These are phyloP conservation scores for Haliclona indistincta DNA, from an alignment of 37 sponge, comb jelly and placozoan species.

Conservation along the genomic window DNA sequence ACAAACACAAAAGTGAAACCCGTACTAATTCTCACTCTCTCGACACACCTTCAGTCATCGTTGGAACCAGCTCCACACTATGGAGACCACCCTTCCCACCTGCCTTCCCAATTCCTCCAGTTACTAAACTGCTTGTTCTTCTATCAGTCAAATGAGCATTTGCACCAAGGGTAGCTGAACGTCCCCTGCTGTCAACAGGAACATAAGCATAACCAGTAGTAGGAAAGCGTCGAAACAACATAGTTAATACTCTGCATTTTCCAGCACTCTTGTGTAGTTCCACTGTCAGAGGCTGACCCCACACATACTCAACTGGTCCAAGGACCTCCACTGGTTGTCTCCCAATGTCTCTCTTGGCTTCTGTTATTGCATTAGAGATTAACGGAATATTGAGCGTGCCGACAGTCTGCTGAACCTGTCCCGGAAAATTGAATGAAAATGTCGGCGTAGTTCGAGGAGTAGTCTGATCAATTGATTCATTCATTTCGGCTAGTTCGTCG, in stretches of 20 bases:
- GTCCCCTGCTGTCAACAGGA: not conserved
- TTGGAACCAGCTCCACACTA: slow-evolving; percentile 47
- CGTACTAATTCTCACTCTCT: not conserved
- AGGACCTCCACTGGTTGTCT: slow-evolving; percentile 29
- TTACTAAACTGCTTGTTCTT: not conserved
- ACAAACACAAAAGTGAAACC: not conserved
- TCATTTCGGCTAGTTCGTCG: not conserved
- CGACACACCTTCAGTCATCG: slow-evolving; percentile 11
- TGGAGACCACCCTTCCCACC: slow-evolving; percentile 23
- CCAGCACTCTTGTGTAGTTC: not conserved
- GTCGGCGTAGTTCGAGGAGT: not conserved
- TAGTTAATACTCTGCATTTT: slow-evolving; percentile 39
- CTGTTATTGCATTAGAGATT: slow-evolving; percentile 2
- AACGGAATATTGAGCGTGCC: slow-evolving; percentile 34
- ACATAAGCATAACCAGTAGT: not conserved
- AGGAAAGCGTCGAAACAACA: slow-evolving; percentile 56
- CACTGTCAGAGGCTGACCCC: slow-evolving; percentile 47
- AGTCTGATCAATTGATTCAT: too few species aligned
- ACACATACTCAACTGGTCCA: slow-evolving; percentile 55
- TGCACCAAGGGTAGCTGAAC: not conserved
- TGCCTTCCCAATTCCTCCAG: not conserved
- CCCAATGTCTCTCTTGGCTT: not conserved
- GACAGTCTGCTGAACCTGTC: not conserved
- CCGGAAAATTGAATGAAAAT: not conserved
- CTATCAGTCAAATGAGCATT: not conserved